A percentile compares a stretch with the other conserved stretches of the same genome.
Conservation (phyloP, 1,140 invertebrate species). For the Papilio polyxenes region DNA sequence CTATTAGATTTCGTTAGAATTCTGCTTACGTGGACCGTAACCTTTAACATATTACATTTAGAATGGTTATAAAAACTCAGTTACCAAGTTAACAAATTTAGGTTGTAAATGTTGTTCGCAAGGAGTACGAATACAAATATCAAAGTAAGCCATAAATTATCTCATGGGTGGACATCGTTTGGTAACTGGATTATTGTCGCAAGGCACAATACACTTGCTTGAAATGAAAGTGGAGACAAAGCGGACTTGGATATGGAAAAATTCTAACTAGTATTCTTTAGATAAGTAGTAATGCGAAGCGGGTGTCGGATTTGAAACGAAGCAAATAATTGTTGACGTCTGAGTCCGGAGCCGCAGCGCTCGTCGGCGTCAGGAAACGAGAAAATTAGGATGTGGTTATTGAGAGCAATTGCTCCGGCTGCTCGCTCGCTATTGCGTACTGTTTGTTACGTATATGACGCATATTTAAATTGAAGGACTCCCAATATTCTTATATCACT, state of each 20-base stretch:
- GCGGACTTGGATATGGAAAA: background rate
- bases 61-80: background rate
- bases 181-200: background rate
- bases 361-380: slow-evolving; percentile 61
- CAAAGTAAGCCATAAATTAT: background rate
- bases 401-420: slow-evolving; percentile 70
- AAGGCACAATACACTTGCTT: background rate
- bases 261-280: background rate
- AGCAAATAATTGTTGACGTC: slow-evolving; percentile 9
- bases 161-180: background rate
- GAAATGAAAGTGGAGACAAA: background rate
- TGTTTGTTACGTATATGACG: slow-evolving; percentile 43
- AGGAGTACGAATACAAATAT: background rate
- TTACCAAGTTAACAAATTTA: background rate
- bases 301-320: background rate
- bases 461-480: slow-evolving; percentile 32
- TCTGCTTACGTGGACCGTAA: background rate
- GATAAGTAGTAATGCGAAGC: background rate
- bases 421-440: slow-evolving; percentile 46
- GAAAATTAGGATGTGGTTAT: slow-evolving; percentile 78
- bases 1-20: background rate
- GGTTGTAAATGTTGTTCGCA: background rate
- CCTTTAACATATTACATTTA: slow-evolving; percentile 21
- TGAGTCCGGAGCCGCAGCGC: background rate
- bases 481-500: slow-evolving; percentile 31